A percentile compares a stretch with the other conserved stretches of the same genome.
phyloP scores from a whole-genome alignment of 2,888 invertebrate genomes.

The Drosophila mulleri region DNA sequence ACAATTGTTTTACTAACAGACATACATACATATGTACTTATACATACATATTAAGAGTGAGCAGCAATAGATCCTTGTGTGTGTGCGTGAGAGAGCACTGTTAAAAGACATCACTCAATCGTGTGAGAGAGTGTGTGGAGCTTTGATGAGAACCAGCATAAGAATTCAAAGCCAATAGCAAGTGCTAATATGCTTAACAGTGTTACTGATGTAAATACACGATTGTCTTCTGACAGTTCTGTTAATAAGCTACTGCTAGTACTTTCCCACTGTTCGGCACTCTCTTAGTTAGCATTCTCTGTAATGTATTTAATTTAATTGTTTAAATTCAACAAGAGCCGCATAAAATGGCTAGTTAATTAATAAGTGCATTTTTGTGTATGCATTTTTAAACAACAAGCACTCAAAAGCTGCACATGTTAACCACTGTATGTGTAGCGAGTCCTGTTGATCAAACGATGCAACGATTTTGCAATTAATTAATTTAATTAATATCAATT shows the following conservation, averaged over 20 bases:
- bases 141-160: not conserved
- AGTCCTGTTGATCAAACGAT: constrained; percentile 36
- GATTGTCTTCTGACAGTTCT: not conserved
- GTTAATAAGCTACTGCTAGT: not conserved
- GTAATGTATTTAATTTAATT: not conserved
- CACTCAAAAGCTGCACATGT: constrained; percentile 12
- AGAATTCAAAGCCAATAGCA: not conserved
- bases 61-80: too few species aligned
- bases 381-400: constrained; percentile 35
- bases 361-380: constrained; percentile 39
- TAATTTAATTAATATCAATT: constrained; percentile 76
- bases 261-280: too few species aligned
- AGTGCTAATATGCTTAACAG: not conserved
- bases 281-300: not conserved
- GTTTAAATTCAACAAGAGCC: constrained; percentile 5
- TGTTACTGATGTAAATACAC: not conserved
- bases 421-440: not conserved
- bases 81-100: too few species aligned
- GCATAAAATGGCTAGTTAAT: constrained; percentile 38
- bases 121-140: too few species aligned
- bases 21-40: not conserved
- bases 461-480: constrained; percentile 69
- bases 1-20: constrained; percentile 7
- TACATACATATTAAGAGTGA: not conserved
- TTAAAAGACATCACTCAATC: too few species aligned